Evolutionary conservation across 2,888 invertebrate species (phyloP), one percentile per base, ranked within the genome.

Genomic region (Smittia sp.): DNA sequence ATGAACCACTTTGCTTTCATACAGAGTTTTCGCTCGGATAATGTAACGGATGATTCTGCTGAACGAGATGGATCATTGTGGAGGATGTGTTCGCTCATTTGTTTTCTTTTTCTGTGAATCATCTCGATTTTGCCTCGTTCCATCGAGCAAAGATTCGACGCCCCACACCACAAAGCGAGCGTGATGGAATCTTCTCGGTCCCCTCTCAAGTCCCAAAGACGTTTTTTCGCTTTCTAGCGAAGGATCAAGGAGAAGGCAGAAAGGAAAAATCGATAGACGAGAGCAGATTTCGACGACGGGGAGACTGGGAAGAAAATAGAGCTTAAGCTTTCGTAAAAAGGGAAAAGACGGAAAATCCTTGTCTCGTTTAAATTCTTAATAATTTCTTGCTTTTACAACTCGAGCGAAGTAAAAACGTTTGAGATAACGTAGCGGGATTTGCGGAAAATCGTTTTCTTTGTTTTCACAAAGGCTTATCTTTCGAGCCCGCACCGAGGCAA

Each of bases 31-130:
- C 11, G 46, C 2, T 11, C 11, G 9, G 11, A 11, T 15, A 46
- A 11, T 15, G 15, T 46, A 46, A 46, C 46, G 11, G 46, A 46
- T 46, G 46, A 46, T 46, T 46, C 46, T 13, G 15, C 46, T 46
- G 46, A 46, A 46, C 46, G 13, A 46, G 46, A 46, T 46, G 46
- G 46, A 46, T 46, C 46, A 46, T 46, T 15, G 46, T 46, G 46
- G 46, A 46, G 46, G 46, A 46, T 46, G 46, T 46, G 15, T n/a
- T 11, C 66, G 66, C 66, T 67, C 66, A 39, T 67, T 67, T 67
- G 66, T 67, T 67, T 67, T 67, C 66, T 38, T 46, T 46, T 46
- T 67, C 20, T 39, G 38, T 20, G 66, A 67, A 67, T 67, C 66
- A 67, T 67, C 66, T 67, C 66, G 38, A 67, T 67, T 67, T 67